These are phyloP conservation scores for Xiphydria camelus DNA, from an alignment of 2,888 invertebrate species.

Conservation along the genomic window DNA sequence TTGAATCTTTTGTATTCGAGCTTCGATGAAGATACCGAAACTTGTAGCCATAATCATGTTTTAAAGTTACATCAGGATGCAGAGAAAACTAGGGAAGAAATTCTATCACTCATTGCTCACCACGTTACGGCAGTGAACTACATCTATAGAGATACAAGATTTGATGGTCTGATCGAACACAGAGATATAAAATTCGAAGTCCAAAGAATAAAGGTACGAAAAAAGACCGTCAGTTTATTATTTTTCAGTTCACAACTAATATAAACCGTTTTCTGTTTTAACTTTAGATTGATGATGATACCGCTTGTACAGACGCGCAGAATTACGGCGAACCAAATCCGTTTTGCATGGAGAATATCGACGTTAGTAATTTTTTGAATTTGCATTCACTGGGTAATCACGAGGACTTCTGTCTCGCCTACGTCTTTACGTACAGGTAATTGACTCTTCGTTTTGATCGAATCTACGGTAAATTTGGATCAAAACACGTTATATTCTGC, in stretches of 20 bases:
- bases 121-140: conserved; percentile 98
- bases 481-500: not conserved
- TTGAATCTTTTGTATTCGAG: no score
- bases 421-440: conserved; percentile 87
- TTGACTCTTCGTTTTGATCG: not conserved
- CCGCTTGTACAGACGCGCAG: conserved; percentile 66
- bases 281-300: conserved; percentile 87
- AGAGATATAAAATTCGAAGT: conserved; percentile 97
- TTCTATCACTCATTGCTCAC: conserved; percentile 94
- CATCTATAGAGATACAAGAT: conserved; percentile 93
- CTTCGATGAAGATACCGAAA: no score
- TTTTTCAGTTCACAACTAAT: not conserved
- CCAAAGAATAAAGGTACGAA: conserved; percentile 82
- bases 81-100: conserved; percentile 95
- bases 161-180: conserved; percentile 87
- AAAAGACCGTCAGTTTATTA: no score
- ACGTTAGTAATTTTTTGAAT: conserved; percentile 98
- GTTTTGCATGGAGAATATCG: conserved; percentile 96
- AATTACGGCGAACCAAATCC: conserved; percentile 74
- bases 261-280: conserved; percentile 31
- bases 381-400: conserved; percentile 96
- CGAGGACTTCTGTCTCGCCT: conserved; percentile 98
- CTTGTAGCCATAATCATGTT: no score
- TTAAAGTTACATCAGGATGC: conserved; percentile 72
- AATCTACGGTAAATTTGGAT: not conserved